These are phyloP conservation scores for Scatophagus argus DNA, from an alignment of 2,113 vertebrate species.

Conservation along the genomic window DNA sequence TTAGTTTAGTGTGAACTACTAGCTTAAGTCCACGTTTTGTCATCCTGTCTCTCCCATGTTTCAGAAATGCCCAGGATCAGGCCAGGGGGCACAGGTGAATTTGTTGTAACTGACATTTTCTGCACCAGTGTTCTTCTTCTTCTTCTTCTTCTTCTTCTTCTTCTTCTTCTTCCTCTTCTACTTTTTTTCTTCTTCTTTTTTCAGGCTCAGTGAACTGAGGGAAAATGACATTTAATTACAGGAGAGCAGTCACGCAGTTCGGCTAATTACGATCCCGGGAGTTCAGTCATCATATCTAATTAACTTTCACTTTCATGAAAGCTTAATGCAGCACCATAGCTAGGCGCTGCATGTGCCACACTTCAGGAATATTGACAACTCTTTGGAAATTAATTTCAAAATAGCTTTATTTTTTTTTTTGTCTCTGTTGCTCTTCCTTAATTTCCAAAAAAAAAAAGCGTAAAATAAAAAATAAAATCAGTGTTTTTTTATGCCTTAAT, in stretches of 20 bases:
- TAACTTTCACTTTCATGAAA: constrained; percentile 94
- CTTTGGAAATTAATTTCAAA: constrained; percentile 83
- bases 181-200: constrained; percentile 67
- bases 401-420: constrained; percentile 51
- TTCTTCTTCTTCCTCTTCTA: constrained; percentile 66
- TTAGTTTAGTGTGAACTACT: constrained; percentile 37
- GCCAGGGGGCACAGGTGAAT: constrained; percentile 75
- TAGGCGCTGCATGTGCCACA: constrained; percentile 76
- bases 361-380: constrained; percentile 85
- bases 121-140: constrained; percentile 51
- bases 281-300: constrained; percentile 94
- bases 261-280: constrained; percentile 92
- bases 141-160: constrained; percentile 5
- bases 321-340: constrained; percentile 87
- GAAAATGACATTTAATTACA: constrained; percentile 95
- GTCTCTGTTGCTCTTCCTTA: neutral
- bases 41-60: neutral
- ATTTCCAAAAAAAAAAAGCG: neutral
- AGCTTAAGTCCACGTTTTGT: constrained; percentile 46
- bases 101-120: constrained; percentile 81
- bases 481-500: constrained; percentile 1
- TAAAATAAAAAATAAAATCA: neutral
- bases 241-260: constrained; percentile 90
- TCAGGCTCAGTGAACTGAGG: constrained; percentile 87
- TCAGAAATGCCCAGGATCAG: constrained; percentile 50